Evolutionary conservation across 2,797 vertebrate genomes (phyloP).

Genomic region (Merluccius polli): DNA sequence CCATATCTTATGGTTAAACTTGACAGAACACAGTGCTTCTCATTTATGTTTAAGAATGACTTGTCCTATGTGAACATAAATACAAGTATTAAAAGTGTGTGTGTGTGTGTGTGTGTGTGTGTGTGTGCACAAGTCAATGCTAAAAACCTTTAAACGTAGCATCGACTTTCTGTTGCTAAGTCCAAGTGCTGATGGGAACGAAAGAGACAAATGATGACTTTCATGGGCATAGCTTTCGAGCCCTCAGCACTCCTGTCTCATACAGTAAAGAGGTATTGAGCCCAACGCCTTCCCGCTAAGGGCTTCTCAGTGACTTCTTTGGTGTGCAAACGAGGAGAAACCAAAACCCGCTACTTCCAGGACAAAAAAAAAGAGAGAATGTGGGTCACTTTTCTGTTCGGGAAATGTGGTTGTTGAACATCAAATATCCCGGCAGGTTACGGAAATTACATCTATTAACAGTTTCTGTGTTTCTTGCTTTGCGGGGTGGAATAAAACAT

Average conservation of each 20-base stretch:
- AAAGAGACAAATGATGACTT: conserved; percentile 32
- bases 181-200: conserved; percentile 32
- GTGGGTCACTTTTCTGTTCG: conserved; percentile 31
- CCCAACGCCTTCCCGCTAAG: conserved; percentile 40
- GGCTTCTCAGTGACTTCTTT: conserved; percentile 37
- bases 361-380: conserved; percentile 8
- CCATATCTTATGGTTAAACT: no score
- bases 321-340: conserved; percentile 33
- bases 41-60: no score
- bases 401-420: conserved; percentile 25
- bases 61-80: no score
- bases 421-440: conserved; percentile 7
- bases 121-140: neutral
- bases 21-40: no score
- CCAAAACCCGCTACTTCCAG: conserved; percentile 20
- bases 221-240: conserved; percentile 45
- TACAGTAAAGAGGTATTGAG: conserved; percentile 31
- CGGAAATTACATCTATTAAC: no score
- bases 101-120: neutral
- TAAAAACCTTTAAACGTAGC: neutral
- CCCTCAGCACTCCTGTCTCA: conserved; percentile 55
- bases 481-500: conserved; percentile 49
- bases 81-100: neutral
- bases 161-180: conserved; percentile 51
- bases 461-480: no score